phyloP scores from a whole-genome alignment of 2,888 invertebrate species.

The Brachyptera risi region DNA sequence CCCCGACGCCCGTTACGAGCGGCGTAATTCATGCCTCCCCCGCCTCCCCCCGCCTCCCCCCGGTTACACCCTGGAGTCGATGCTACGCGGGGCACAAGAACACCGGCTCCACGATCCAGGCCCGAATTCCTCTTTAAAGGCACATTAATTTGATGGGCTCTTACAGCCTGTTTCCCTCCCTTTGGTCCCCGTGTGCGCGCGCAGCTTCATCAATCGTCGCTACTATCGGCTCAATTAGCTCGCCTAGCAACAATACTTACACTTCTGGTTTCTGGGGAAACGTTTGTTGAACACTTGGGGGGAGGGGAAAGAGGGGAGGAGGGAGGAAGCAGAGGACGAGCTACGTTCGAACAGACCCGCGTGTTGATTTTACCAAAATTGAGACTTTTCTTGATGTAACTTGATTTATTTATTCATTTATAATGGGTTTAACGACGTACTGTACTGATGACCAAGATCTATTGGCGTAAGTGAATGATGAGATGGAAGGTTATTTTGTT shows the following conservation, averaged over 20 bases:
- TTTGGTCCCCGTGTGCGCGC: no score
- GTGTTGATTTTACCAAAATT: no score
- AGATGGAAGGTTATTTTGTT: no score
- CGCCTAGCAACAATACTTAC: background rate
- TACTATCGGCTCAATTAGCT: background rate
- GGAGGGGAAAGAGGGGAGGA: background rate
- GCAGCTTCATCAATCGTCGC: no score
- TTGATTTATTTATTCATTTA: no score
- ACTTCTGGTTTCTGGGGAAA: background rate
- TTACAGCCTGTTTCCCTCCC: background rate
- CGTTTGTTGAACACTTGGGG: no score
- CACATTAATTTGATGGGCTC: background rate
- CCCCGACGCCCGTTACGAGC: conserved; percentile 25
- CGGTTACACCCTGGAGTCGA: background rate
- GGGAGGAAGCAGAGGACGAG: background rate
- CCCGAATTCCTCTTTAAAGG: background rate
- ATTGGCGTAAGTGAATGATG: no score
- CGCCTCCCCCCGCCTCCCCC: background rate
- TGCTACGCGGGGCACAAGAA: background rate
- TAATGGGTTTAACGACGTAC: no score
- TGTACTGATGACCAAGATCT: no score
- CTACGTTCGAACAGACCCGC: no score
- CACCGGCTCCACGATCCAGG: background rate
- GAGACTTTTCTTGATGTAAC: no score
- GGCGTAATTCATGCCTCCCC: conserved; percentile 29